phyloP scores from a whole-genome alignment of 2,113 vertebrate genomes.

The Hydrolagus affinis region DNA sequence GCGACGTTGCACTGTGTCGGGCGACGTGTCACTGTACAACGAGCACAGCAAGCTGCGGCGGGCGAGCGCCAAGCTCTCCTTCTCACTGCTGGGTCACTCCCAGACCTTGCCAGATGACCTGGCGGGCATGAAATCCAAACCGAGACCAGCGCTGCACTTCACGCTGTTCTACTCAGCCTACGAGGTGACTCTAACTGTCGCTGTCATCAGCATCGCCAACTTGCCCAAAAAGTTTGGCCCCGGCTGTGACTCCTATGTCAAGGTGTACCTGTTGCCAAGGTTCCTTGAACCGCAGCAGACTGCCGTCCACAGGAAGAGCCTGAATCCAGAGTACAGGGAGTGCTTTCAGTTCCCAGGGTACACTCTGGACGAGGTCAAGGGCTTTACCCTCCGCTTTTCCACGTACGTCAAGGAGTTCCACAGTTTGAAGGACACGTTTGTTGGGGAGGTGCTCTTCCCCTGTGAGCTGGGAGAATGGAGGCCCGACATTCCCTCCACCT shows the following conservation, averaged over 20 bases:
- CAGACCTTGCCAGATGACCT: slow-evolving; percentile 40
- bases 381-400: slow-evolving; percentile 53
- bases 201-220: slow-evolving; percentile 53
- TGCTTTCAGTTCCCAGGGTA: slow-evolving; percentile 51
- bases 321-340: slow-evolving; percentile 47
- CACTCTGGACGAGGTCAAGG: slow-evolving; percentile 50
- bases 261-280: slow-evolving; percentile 52
- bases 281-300: slow-evolving; percentile 40
- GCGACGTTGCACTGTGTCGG: slow-evolving; percentile 42
- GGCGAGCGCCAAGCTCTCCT: neutral
- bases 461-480: slow-evolving; percentile 57
- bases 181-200: slow-evolving; percentile 50
- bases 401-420: slow-evolving; percentile 55
- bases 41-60: slow-evolving; percentile 40
- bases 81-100: neutral
- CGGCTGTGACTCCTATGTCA: slow-evolving; percentile 42
- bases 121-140: slow-evolving; percentile 39
- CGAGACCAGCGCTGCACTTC: slow-evolving; percentile 52
- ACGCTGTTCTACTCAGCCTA: slow-evolving; percentile 50
- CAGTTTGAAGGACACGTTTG: slow-evolving; percentile 50
- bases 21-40: slow-evolving; percentile 33
- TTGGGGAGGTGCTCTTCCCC: slow-evolving; percentile 60
- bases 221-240: slow-evolving; percentile 44
- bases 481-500: slow-evolving; percentile 42
- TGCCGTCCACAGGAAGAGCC: slow-evolving; percentile 42